These are phyloP conservation scores for Araneus ventricosus DNA, from an alignment of 1,140 invertebrate genomes.

Conservation along the genomic window DNA sequence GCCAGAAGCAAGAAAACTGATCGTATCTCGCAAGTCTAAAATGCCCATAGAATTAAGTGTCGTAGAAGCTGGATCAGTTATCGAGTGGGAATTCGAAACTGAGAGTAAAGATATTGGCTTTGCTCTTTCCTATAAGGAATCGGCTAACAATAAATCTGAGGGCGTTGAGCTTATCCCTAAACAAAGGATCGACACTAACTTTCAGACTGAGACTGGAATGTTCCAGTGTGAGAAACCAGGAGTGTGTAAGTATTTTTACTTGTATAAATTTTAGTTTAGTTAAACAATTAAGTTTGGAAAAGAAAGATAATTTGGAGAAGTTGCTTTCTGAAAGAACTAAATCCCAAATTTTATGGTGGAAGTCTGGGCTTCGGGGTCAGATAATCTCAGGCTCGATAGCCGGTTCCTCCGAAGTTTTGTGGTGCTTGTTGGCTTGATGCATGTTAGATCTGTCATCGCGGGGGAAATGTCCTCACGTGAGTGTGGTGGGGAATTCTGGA, in stretches of 20 bases:
- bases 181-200: constrained; percentile 86
- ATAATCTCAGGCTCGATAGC: neutral
- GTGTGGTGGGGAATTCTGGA: no score
- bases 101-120: constrained; percentile 94
- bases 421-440: neutral
- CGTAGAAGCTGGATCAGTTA: constrained; percentile 83
- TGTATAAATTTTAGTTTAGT: neutral
- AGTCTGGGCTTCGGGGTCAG: no score
- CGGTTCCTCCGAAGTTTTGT: neutral
- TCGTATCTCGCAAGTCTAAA: constrained; percentile 36
- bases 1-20: constrained; percentile 11
- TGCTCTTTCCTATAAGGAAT: constrained; percentile 84
- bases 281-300: neutral
- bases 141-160: constrained; percentile 83
- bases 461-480: no score
- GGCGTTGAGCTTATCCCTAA: constrained; percentile 85
- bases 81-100: constrained; percentile 93
- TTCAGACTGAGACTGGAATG: constrained; percentile 88
- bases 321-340: neutral
- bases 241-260: constrained; percentile 87
- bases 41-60: constrained; percentile 83
- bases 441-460: no score
- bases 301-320: neutral
- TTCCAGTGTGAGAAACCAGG: constrained; percentile 87
- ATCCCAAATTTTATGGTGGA: neutral